These are phyloP conservation scores for Drosophila maculinotata DNA, from an alignment of 2,888 invertebrate genomes.

Conservation along the genomic window DNA sequence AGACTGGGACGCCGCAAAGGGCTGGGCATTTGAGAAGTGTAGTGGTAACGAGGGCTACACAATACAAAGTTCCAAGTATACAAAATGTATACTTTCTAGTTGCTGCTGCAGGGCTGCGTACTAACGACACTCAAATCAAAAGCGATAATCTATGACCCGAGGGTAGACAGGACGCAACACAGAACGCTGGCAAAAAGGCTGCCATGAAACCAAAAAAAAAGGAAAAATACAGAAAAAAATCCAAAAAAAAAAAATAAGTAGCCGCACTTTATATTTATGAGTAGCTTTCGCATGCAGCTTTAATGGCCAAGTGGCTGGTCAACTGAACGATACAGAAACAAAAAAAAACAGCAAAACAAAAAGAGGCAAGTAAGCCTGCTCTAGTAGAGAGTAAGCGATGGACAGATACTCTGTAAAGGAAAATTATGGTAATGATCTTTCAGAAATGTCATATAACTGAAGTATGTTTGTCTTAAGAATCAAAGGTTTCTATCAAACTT, in stretches of 20 bases:
- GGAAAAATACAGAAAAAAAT: constrained; percentile 10
- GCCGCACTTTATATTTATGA: constrained; percentile 73
- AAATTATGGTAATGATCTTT: no score
- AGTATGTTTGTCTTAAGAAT: no score
- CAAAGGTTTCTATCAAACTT: no score
- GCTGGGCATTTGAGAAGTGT: not conserved
- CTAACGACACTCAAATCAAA: constrained; percentile 72
- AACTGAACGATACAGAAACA: constrained; percentile 27
- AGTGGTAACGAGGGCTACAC: constrained; percentile 15
- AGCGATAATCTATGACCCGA: constrained; percentile 70
- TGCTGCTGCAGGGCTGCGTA: constrained; percentile 38
- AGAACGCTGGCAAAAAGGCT: constrained; percentile 25
- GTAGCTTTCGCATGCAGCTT: constrained; percentile 74
- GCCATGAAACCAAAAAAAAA: constrained; percentile 18
- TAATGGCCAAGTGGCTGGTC: constrained; percentile 65
- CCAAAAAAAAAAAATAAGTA: constrained; percentile 56
- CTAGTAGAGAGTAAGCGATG: not conserved
- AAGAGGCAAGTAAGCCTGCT: not conserved
- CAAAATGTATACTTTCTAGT: constrained; percentile 24
- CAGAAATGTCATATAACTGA: no score
- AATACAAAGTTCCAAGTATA: constrained; percentile 10
- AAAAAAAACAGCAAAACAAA: constrained; percentile 5
- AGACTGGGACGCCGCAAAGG: constrained; percentile 11
- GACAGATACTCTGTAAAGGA: not conserved
- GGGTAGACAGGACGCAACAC: constrained; percentile 29